Percentiles rank a stretch among this genome's conserved stretches.
Evolutionary conservation across 1,140 invertebrate species (phyloP).

Genomic region (Ctenoplectra terminalis): DNA sequence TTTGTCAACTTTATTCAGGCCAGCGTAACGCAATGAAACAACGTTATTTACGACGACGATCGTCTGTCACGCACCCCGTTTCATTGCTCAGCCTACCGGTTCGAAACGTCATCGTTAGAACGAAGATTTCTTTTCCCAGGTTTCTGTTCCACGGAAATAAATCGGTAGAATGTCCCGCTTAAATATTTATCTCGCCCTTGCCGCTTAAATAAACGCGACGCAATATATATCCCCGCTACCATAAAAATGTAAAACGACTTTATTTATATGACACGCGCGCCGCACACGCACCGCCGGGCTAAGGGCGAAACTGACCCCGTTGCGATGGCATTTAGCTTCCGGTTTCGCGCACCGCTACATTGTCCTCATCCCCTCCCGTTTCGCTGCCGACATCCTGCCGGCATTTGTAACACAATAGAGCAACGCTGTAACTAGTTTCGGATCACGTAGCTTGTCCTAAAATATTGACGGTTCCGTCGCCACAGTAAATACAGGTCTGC

Average conservation of each 20-base stretch:
- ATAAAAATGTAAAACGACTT: conserved; percentile 76
- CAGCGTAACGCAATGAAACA: background rate
- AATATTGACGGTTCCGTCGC: conserved; percentile 43
- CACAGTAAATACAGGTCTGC: conserved; percentile 33
- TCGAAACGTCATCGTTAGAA: background rate
- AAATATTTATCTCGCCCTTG: conserved; percentile 29
- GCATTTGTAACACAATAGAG: conserved; percentile 47
- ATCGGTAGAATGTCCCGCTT: background rate
- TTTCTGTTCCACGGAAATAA: background rate
- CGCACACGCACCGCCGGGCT: conserved; percentile 39
- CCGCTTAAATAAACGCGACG: conserved; percentile 36
- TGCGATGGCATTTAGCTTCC: conserved; percentile 68
- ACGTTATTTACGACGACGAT: background rate
- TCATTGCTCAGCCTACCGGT: too few species aligned
- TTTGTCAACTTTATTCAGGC: conserved; percentile 46
- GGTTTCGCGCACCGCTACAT: conserved; percentile 55
- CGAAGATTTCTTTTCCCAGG: background rate
- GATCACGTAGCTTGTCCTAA: conserved; percentile 53
- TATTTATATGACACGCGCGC: conserved; percentile 72
- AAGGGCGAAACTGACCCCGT: conserved; percentile 59
- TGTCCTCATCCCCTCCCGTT: conserved; percentile 21
- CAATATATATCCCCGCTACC: conserved; percentile 23
- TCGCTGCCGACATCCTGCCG: conserved; percentile 19
- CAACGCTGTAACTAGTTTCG: conserved; percentile 42
- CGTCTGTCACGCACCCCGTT: background rate